Percentiles rank a stretch among this genome's conserved stretches.
These are phyloP conservation scores for Myzus persicae DNA, from an alignment of 1,140 invertebrate genomes.

Conservation along the genomic window DNA sequence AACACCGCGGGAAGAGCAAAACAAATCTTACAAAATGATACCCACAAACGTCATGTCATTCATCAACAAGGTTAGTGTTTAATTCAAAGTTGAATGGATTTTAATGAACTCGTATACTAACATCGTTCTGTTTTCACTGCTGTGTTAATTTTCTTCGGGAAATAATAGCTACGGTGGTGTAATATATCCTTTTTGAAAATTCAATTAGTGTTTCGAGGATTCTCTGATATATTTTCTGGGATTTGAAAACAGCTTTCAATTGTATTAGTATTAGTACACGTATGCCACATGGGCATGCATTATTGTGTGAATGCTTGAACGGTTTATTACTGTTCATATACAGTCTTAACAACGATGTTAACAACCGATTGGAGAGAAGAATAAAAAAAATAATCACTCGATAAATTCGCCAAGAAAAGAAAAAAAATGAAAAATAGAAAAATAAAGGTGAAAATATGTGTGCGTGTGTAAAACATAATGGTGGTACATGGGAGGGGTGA, in stretches of 20 bases:
- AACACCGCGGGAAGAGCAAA: slow-evolving; percentile 7
- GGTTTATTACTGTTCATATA: not conserved
- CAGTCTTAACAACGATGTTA: not conserved
- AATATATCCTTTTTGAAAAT: not conserved
- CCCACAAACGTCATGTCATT: slow-evolving; percentile 56
- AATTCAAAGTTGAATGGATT: slow-evolving; percentile 32
- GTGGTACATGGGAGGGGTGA: not conserved
- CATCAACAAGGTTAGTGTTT: slow-evolving; percentile 55
- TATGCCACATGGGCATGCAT: not conserved
- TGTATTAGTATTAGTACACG: not conserved
- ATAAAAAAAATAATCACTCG: slow-evolving; percentile 9
- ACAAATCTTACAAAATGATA: slow-evolving; percentile 50
- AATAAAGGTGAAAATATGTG: slow-evolving; percentile 6
- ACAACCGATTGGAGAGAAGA: not conserved
- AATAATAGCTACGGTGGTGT: not conserved
- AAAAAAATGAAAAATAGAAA: slow-evolving; percentile 2
- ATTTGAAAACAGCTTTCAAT: not conserved
- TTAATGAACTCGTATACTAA: not conserved
- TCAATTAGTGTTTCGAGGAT: not conserved
- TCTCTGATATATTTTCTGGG: not conserved
- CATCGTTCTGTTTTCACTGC: not conserved
- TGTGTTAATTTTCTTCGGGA: not conserved
- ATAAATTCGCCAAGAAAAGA: not conserved
- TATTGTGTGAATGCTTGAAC: not conserved
- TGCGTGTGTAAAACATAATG: slow-evolving; percentile 21